Conservation (phyloP, 2,113 vertebrate species). For the Channa maculata region DNA sequence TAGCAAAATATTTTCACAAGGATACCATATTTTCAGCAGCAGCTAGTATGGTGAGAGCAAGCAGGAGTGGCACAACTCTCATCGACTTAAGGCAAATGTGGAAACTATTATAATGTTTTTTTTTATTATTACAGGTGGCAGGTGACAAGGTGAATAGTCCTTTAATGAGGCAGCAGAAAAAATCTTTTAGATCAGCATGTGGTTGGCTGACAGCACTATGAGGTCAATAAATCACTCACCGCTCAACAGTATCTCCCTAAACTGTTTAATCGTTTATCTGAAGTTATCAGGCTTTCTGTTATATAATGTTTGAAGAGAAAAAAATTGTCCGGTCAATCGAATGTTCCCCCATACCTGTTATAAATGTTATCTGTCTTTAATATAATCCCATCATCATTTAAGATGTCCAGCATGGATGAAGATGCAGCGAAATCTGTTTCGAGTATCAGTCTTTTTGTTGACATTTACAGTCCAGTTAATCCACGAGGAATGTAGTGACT, state of each 20-base stretch:
- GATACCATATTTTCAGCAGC: constrained; percentile 4
- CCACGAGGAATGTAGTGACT: constrained; percentile 59
- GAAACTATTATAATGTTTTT: constrained; percentile 72
- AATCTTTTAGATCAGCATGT: constrained; percentile 55
- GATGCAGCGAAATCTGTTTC: constrained; percentile 25
- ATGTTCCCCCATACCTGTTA: background rate
- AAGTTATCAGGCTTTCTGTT: background rate
- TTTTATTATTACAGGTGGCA: constrained; percentile 78
- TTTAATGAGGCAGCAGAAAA: constrained; percentile 65
- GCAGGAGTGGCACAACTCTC: background rate
- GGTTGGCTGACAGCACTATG: constrained; percentile 42
- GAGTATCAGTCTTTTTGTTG: constrained; percentile 30
- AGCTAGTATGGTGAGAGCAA: background rate
- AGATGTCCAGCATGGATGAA: constrained; percentile 16
- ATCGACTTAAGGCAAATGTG: constrained; percentile 53
- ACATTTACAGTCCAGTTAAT: constrained; percentile 42
- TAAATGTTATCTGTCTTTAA: constrained; percentile 6
- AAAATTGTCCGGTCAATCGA: background rate
- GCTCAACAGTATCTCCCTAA: background rate
- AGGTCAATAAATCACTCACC: constrained; percentile 36
- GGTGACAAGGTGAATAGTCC: constrained; percentile 71
- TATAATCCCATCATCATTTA: constrained; percentile 20
- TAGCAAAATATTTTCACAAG: constrained; percentile 10
- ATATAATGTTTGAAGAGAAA: background rate
- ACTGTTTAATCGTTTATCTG: constrained; percentile 24